phyloP scores from a whole-genome alignment of 2,888 invertebrate species.

The Griposia aprilina region DNA sequence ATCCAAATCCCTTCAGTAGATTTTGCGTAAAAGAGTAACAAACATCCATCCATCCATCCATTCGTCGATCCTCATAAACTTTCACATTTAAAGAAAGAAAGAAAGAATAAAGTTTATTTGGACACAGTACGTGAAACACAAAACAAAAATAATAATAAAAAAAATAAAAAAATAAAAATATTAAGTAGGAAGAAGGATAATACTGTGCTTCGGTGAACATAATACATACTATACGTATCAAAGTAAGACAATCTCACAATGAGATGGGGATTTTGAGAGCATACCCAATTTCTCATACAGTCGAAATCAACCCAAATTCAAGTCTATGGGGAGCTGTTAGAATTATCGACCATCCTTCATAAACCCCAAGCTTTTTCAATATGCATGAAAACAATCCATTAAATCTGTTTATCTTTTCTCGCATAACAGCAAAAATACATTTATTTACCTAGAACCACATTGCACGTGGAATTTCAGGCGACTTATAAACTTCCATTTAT shows the following conservation, averaged over 20 bases:
- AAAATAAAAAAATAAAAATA: too few relatives aligned
- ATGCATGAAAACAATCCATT: slow-evolving; percentile 10
- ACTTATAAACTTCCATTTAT: slow-evolving; percentile 62
- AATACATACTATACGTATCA: background rate
- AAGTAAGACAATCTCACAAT: background rate
- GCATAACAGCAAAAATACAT: background rate
- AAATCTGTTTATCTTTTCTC: background rate
- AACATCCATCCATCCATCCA: too few relatives aligned
- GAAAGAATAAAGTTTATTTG: too few relatives aligned
- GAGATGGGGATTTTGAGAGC: background rate
- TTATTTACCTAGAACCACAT: slow-evolving; percentile 5
- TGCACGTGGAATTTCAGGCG: slow-evolving; percentile 17
- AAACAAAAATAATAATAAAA: too few relatives aligned
- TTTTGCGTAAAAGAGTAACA: too few relatives aligned
- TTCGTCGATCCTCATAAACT: too few relatives aligned
- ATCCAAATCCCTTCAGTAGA: too few relatives aligned
- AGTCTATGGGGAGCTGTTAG: slow-evolving; percentile 4
- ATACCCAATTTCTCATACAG: background rate
- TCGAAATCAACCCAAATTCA: slow-evolving; percentile 2
- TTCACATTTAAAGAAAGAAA: too few relatives aligned
- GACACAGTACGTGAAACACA: too few relatives aligned
- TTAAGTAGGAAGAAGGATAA: too few relatives aligned
- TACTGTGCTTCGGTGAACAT: background rate
- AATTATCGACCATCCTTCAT: background rate
- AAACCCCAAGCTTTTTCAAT: slow-evolving; percentile 26